Conservation (phyloP, 1,140 invertebrate species). For the Euwallacea similis region DNA sequence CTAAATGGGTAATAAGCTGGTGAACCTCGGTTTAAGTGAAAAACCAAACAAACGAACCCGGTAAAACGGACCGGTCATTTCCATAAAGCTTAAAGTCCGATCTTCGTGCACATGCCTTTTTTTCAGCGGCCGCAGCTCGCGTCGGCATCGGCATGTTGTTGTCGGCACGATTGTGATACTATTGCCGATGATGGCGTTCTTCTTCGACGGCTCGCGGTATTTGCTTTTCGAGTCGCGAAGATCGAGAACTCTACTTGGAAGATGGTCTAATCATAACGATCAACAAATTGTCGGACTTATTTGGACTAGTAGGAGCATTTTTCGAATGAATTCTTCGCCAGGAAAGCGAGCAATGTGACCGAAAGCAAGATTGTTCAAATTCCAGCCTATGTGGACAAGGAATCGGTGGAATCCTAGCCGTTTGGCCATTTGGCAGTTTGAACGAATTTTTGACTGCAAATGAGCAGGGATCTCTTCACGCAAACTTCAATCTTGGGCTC, state of each 20-base stretch:
- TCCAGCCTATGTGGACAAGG: too few relatives aligned
- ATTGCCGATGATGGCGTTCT: constrained; percentile 16
- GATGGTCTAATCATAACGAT: constrained; percentile 19
- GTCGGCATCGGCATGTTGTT: constrained; percentile 19
- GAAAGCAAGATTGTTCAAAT: too few relatives aligned
- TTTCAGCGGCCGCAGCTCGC: constrained; percentile 18
- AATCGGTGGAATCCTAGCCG: too few relatives aligned
- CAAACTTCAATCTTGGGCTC: too few relatives aligned
- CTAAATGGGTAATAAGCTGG: constrained; percentile 18
- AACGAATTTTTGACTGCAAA: too few relatives aligned
- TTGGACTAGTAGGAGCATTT: not conserved
- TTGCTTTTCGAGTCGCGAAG: constrained; percentile 15
- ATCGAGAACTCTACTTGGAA: constrained; percentile 12
- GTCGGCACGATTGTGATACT: constrained; percentile 29
- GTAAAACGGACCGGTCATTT: constrained; percentile 28
- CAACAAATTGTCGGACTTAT: constrained; percentile 12
- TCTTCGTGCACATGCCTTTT: constrained; percentile 27
- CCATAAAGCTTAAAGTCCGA: constrained; percentile 20
- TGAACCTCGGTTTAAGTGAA: constrained; percentile 4
- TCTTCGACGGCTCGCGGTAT: constrained; percentile 21
- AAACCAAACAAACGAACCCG: constrained; percentile 27
- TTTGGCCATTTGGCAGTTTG: too few relatives aligned
- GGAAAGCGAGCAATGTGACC: too few relatives aligned
- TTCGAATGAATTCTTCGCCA: too few relatives aligned
- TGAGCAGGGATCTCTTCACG: too few relatives aligned